Base-by-base conservation (phyloP, 1,140 invertebrate genomes). In the Drosophila yakuba region DNA sequence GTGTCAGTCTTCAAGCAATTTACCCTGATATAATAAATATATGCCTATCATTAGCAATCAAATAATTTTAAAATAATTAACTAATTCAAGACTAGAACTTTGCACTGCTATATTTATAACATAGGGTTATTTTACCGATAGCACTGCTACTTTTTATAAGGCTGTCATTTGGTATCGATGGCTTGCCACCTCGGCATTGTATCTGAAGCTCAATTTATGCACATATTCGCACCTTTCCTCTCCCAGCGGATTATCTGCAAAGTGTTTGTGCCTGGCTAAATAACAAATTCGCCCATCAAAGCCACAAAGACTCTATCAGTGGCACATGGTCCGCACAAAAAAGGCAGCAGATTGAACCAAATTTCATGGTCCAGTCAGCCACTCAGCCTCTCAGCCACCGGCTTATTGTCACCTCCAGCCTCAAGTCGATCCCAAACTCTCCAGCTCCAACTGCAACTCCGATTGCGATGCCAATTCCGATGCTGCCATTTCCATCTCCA, bases 261-360 rank as follows among this genome's bases (percentile, higher is more conserved):
- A 86, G 66, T 91, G 83, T 77, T 81, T 71, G 32, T 66, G 38
- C 78, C 54, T 43, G 54, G 75, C 69, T 90, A 90, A 90, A 80
- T 89, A 91, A 91, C 90, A 91, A 90, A 91, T 91, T 91, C 90
- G 83, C 90, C 90, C 90, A 91, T 91, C 90, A 91, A 91, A 91
- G 80, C 85, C 74, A 83, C 84, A 91, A 91, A 79, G 78, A 85
- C 79, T 82, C 83, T 83, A 86, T 88, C 83, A 82, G 71, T 60
- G 55, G 54, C 48, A 51, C 59, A 47, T 38, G 38, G 32, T 48
- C 54, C 52, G 51, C 58, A 89, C 84, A 80, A 78, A 88, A 83
- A 88, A 88, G 84, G 84, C 66, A 83, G 78, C 81, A 84, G 54
- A 84, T 89, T 88, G 84, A 77, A 74, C 69, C 84, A 88, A 88